Conservation (phyloP, 2,888 invertebrate species). For the Folsomia manolachei region DNA sequence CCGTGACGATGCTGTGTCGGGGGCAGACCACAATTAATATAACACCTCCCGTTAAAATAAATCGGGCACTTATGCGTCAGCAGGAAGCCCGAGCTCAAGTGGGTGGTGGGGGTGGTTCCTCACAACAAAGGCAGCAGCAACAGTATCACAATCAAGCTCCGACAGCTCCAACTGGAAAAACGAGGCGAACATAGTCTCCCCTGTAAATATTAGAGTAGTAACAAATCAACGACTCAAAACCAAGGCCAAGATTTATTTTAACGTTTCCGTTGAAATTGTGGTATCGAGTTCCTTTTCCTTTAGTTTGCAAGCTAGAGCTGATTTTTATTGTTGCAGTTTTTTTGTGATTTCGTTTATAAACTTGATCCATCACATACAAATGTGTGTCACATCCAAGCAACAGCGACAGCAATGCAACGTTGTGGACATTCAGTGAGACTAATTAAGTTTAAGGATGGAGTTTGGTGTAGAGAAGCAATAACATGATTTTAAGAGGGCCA, state of each 20-base stretch:
- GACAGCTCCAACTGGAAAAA: not conserved
- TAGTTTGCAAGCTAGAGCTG: too few relatives aligned
- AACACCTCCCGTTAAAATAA: not conserved
- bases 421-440: not conserved
- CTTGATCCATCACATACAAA: not conserved
- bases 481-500: too few relatives aligned
- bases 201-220: too few relatives aligned
- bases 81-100: not conserved
- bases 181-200: not conserved
- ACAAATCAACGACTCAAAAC: too few relatives aligned
- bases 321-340: not conserved
- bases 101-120: not conserved
- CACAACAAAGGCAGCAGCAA: not conserved
- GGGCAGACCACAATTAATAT: not conserved
- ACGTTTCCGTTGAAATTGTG: not conserved
- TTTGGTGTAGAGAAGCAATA: too few relatives aligned
- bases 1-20: not conserved
- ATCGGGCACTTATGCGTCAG: not conserved
- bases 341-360: not conserved
- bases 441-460: not conserved
- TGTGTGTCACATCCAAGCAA: too few relatives aligned
- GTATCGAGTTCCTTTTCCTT: not conserved
- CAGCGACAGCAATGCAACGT: too few relatives aligned
- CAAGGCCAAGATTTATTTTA: too few relatives aligned
- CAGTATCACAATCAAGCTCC: not conserved